A percentile compares a stretch with the other conserved stretches of the same genome.
Evolutionary conservation across 1,140 invertebrate genomes (phyloP).

Genomic region (Saxidomus purpurata): DNA sequence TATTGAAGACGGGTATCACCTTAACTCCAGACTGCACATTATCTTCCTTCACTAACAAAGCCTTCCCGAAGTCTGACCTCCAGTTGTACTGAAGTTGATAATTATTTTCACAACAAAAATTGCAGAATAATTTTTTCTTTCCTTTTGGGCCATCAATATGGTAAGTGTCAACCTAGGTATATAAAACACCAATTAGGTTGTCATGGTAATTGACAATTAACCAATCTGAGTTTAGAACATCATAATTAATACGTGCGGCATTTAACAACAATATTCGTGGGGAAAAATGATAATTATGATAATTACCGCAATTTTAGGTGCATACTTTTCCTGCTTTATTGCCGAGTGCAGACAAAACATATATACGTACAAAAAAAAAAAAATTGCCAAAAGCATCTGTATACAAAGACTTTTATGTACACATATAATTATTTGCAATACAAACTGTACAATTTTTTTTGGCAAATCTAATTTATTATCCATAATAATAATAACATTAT

Average conservation of each 20-base stretch:
- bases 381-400: not conserved
- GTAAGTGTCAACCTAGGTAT: not conserved
- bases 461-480: not conserved
- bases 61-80: not conserved
- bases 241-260: slow-evolving; percentile 6
- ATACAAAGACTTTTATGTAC: not conserved
- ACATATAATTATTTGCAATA: not conserved
- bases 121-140: not conserved
- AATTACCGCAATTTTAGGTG: not conserved
- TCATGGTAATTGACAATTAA: slow-evolving; percentile 28
- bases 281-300: not conserved
- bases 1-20: not conserved
- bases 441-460: not conserved
- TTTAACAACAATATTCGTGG: not conserved
- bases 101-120: slow-evolving; percentile 46
- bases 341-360: not conserved
- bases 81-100: not conserved
- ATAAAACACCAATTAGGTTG: slow-evolving; percentile 35
- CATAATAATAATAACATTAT: too few species aligned
- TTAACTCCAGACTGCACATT: slow-evolving; percentile 40
- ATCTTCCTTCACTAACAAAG: not conserved
- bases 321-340: not conserved
- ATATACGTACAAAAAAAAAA: slow-evolving; percentile 3
- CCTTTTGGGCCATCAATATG: not conserved
- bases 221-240: slow-evolving; percentile 22